These are phyloP conservation scores for Chironomus tepperi DNA, from an alignment of 1,140 invertebrate genomes.

Conservation along the genomic window DNA sequence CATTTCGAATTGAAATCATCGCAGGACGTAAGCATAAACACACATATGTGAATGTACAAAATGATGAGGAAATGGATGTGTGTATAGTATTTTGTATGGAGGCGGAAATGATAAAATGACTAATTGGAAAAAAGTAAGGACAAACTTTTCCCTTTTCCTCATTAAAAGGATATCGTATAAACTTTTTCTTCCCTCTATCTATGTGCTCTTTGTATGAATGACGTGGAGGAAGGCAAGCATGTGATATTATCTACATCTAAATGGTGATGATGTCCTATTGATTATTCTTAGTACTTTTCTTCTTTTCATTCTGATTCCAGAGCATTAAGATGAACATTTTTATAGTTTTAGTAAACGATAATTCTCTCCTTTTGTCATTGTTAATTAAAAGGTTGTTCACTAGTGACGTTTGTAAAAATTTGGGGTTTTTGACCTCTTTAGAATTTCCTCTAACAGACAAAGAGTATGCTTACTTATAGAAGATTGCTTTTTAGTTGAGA, in stretches of 20 bases:
- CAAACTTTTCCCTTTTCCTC: slow-evolving; percentile 17
- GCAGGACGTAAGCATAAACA: neutral
- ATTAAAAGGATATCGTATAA: neutral
- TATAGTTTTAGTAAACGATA: too few species aligned
- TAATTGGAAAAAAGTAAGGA: slow-evolving; percentile 18
- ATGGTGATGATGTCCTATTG: slow-evolving; percentile 7
- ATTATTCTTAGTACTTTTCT: neutral
- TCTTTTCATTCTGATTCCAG: neutral
- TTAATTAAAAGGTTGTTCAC: too few species aligned
- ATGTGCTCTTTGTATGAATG: too few species aligned
- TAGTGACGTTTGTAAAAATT: too few species aligned
- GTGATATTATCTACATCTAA: neutral
- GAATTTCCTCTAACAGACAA: too few species aligned
- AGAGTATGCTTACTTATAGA: too few species aligned
- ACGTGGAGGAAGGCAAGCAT: neutral
- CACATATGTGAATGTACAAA: neutral
- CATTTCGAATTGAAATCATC: neutral
- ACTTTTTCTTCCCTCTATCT: neutral
- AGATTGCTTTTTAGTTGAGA: too few species aligned
- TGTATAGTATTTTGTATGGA: neutral
- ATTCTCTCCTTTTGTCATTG: too few species aligned
- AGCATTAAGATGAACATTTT: too few species aligned
- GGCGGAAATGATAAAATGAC: neutral
- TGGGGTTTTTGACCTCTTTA: too few species aligned
- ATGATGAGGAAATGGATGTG: neutral